A percentile compares a stretch with the other conserved stretches of the same genome.
Evolutionary conservation across 1,140 invertebrate species (phyloP).

Genomic region (Cydia pomonella): DNA sequence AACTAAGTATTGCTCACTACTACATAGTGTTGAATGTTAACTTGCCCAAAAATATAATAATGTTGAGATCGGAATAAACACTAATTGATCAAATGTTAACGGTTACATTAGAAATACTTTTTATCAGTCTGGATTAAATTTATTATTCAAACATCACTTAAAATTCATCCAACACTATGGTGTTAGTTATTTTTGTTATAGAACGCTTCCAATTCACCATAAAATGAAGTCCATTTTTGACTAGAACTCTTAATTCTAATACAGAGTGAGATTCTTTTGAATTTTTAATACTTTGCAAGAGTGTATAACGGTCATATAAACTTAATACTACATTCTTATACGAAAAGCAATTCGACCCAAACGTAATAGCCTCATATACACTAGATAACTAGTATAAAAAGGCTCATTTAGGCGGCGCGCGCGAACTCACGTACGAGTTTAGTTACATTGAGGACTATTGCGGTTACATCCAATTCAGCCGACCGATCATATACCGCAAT

Average conservation of each 20-base stretch:
- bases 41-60: neutral
- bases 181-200: constrained; percentile 16
- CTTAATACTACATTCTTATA: constrained; percentile 58
- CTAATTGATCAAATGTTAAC: neutral
- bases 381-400: constrained; percentile 7
- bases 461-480: no score
- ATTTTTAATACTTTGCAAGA: constrained; percentile 69
- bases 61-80: constrained; percentile 27
- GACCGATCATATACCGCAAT: no score
- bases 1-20: neutral
- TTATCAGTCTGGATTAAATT: constrained; percentile 27
- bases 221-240: constrained; percentile 74
- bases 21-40: constrained; percentile 13
- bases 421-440: no score
- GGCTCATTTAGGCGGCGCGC: no score
- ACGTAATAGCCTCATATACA: constrained; percentile 58
- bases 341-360: constrained; percentile 24
- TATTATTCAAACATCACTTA: neutral
- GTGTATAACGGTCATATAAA: constrained; percentile 50
- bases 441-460: no score
- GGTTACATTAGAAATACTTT: neutral
- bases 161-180: constrained; percentile 17
- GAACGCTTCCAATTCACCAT: constrained; percentile 27
- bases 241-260: constrained; percentile 77
- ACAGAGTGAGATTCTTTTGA: constrained; percentile 76